phyloP scores from a whole-genome alignment of 2,797 vertebrate genomes.

The Peromyscus melanophrys region DNA sequence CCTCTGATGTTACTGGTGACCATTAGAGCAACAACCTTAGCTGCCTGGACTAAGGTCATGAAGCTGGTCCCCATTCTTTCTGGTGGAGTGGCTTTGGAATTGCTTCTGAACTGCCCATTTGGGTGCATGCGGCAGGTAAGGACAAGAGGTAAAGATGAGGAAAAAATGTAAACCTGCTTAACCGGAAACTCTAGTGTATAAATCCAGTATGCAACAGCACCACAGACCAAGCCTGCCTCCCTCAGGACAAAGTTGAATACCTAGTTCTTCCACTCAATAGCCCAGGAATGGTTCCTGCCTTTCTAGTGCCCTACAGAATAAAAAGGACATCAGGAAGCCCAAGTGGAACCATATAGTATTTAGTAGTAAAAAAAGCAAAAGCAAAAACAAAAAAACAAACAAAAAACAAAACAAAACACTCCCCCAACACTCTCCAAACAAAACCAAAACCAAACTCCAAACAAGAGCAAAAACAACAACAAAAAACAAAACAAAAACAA shows the following conservation, averaged over 20 bases:
- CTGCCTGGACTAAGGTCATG: slow-evolving; percentile 33
- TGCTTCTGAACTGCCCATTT: slow-evolving; percentile 1
- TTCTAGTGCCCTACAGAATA: slow-evolving; percentile 43
- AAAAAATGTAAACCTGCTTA: slow-evolving; percentile 51
- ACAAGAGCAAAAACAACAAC: background rate
- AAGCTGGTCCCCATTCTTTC: background rate
- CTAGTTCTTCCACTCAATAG: slow-evolving; percentile 6
- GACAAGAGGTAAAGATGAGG: slow-evolving; percentile 57
- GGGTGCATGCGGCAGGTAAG: background rate
- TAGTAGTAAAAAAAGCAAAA: slow-evolving; percentile 22
- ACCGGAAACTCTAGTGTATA: slow-evolving; percentile 42
- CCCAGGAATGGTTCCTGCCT: background rate
- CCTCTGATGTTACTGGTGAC: slow-evolving; percentile 11
- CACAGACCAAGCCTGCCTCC: slow-evolving; percentile 15
- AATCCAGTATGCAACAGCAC: background rate
- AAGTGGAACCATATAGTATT: background rate
- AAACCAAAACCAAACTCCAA: background rate
- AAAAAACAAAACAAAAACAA: background rate
- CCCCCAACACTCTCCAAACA: background rate
- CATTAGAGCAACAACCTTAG: slow-evolving; percentile 10
- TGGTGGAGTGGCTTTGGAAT: background rate
- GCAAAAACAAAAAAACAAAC: background rate
- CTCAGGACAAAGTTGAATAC: background rate
- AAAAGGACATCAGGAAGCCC: slow-evolving; percentile 25
- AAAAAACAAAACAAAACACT: background rate